These are phyloP conservation scores for Rhadina sibilatrix DNA, from an alignment of 2,113 vertebrate genomes.

Conservation along the genomic window DNA sequence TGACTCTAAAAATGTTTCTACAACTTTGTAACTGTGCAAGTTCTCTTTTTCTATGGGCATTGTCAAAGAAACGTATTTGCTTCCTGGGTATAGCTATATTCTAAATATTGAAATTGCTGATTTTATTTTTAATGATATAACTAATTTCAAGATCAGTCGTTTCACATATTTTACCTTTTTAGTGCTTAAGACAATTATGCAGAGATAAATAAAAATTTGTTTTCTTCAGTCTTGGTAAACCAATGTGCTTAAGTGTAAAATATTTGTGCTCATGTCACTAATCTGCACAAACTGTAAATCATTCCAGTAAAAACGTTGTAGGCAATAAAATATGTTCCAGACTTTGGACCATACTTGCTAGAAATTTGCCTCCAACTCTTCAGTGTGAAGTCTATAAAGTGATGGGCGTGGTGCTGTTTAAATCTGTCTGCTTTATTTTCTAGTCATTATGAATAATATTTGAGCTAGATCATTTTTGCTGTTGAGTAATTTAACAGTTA, in stretches of 20 bases:
- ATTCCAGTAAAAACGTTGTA: neutral
- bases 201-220: neutral
- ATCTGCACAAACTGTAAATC: neutral
- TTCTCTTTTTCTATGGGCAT: neutral
- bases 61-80: neutral
- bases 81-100: neutral
- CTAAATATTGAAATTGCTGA: neutral
- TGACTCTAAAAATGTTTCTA: neutral
- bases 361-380: neutral
- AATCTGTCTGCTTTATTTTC: neutral
- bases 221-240: neutral
- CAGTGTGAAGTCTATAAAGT: neutral
- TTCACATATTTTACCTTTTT: neutral
- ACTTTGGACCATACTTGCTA: conserved; percentile 2
- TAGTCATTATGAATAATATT: neutral
- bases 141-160: neutral
- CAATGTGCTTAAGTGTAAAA: neutral
- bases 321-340: conserved; percentile 1
- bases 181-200: neutral
- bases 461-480: neutral
- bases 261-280: neutral
- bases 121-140: neutral
- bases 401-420: neutral
- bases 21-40: neutral
- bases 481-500: neutral